phyloP scores from a whole-genome alignment of 2,113 vertebrate genomes.

The Trematocara macrostoma region DNA sequence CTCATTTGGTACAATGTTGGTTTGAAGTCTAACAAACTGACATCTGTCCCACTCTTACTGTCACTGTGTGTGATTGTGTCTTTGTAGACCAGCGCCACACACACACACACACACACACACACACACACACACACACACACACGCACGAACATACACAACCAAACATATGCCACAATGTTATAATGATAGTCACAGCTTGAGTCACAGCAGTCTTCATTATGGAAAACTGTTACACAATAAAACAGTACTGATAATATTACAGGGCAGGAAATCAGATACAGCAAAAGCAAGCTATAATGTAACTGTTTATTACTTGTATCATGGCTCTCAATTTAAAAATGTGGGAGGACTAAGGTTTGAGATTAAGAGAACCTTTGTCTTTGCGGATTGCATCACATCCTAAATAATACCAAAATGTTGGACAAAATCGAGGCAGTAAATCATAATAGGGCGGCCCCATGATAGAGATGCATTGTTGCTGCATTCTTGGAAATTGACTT shows the following conservation, averaged over 20 bases:
- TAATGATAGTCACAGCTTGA: slow-evolving; percentile 23
- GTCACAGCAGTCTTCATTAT: slow-evolving; percentile 8
- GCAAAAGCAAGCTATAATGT: neutral
- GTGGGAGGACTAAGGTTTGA: neutral
- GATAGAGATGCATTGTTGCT: neutral
- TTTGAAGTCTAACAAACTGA: neutral
- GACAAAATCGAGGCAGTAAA: neutral
- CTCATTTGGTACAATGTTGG: slow-evolving; percentile 7
- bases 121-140: neutral
- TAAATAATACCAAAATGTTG: neutral
- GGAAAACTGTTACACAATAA: slow-evolving; percentile 7
- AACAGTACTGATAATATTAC: neutral
- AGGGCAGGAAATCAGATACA: neutral
- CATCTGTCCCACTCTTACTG: neutral
- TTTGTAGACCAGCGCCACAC: neutral
- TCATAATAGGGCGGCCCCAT: neutral
- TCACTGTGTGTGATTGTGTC: slow-evolving; percentile 1
- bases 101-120: neutral
- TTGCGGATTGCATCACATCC: neutral
- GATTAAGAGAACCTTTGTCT: neutral
- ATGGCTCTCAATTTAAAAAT: neutral
- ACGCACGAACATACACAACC: neutral
- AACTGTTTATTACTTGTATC: neutral
- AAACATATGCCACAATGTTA: slow-evolving; percentile 18
- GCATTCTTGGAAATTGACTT: neutral